Percentiles rank a stretch among this genome's conserved stretches.
phyloP scores from a whole-genome alignment of 2,888 invertebrate species.

The Pollenia griseotomentosa region DNA sequence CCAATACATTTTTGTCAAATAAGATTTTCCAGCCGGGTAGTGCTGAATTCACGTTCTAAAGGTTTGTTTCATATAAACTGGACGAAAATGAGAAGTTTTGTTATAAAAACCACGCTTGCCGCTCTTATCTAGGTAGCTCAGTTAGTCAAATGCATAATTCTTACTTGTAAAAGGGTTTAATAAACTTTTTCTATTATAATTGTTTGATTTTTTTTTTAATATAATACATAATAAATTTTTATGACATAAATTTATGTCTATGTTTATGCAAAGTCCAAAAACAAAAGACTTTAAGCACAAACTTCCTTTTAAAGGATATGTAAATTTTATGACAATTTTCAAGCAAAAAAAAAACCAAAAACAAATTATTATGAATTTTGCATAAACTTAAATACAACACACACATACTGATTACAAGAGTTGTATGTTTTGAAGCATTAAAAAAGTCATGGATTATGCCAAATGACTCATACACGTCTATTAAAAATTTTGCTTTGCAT shows the following conservation, averaged over 20 bases:
- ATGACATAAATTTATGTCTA: neutral
- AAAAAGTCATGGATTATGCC: neutral
- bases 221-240: neutral
- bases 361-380: constrained; percentile 46
- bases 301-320: constrained; percentile 61
- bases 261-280: neutral
- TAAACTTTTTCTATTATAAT: neutral
- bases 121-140: too few relatives aligned
- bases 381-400: constrained; percentile 35
- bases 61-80: too few relatives aligned
- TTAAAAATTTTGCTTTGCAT: constrained; percentile 60
- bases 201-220: too few relatives aligned
- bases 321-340: constrained; percentile 38
- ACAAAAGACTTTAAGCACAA: constrained; percentile 28
- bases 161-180: neutral
- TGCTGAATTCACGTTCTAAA: too few relatives aligned
- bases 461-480: constrained; percentile 60
- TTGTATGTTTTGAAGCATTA: constrained; percentile 32
- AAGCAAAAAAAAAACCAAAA: constrained; percentile 19
- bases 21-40: too few relatives aligned
- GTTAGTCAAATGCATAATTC: too few relatives aligned
- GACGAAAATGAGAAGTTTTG: too few relatives aligned
- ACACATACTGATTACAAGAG: neutral
- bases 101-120: too few relatives aligned
- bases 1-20: too few relatives aligned